A percentile compares a stretch with the other conserved stretches of the same genome.
Conservation (phyloP, 1,140 invertebrate genomes). For the Lordiphosa collinella region DNA sequence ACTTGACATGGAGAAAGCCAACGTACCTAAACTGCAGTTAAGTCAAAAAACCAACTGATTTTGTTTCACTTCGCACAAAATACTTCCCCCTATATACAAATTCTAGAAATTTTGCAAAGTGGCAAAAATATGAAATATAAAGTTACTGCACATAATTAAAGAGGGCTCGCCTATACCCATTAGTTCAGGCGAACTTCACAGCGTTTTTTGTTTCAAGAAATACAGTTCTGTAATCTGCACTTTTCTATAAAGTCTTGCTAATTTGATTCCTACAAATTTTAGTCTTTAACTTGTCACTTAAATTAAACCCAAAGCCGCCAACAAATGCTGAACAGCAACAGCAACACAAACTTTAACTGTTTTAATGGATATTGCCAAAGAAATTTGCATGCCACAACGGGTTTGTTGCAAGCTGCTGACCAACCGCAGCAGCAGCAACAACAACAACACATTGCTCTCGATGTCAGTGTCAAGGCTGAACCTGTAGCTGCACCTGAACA, state of each 20-base stretch:
- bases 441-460: constrained; percentile 4
- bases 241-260: too few species aligned
- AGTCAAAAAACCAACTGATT: too few species aligned
- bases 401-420: not conserved
- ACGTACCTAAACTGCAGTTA: too few species aligned
- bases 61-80: too few species aligned
- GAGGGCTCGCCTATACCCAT: too few species aligned
- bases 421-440: constrained; percentile 5
- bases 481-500: constrained; percentile 15
- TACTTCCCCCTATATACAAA: too few species aligned
- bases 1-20: too few species aligned
- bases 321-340: not conserved
- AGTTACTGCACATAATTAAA: not conserved
- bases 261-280: too few species aligned
- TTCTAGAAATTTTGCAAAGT: not conserved
- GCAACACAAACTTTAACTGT: constrained; percentile 8
- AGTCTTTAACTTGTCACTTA: not conserved
- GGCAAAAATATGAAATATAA: not conserved
- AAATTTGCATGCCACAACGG: constrained; percentile 10
- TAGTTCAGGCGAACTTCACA: too few species aligned
- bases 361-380: constrained; percentile 8
- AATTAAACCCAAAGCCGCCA: constrained; percentile 1
- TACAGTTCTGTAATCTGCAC: too few species aligned
- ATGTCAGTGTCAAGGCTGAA: constrained; percentile 18
- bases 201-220: too few species aligned